These are phyloP conservation scores for Drosophila orosa DNA, from an alignment of 1,140 invertebrate genomes.

Conservation along the genomic window DNA sequence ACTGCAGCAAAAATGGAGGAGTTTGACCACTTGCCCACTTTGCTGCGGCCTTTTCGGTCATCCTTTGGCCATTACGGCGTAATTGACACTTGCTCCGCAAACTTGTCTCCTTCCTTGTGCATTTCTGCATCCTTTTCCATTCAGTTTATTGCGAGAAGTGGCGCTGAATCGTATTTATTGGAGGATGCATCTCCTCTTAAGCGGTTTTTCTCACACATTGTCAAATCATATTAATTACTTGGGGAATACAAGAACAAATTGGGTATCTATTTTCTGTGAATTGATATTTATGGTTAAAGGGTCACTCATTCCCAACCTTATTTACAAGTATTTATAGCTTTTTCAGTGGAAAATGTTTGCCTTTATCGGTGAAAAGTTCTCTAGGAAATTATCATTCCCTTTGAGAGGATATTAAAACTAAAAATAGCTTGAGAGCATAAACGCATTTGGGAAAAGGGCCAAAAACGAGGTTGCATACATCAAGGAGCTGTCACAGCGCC, in stretches of 20 bases:
- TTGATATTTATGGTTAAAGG: not conserved
- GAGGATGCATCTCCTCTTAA: not conserved
- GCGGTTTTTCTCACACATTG: not conserved
- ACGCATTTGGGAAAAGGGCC: not conserved
- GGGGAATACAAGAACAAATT: conserved; percentile 18
- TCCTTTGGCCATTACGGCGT: conserved; percentile 78
- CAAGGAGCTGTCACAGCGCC: conserved; percentile 47
- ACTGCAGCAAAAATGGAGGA: conserved; percentile 37
- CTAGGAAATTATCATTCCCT: conserved; percentile 13
- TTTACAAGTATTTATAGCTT: not conserved
- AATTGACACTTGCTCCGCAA: conserved; percentile 74
- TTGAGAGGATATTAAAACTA: conserved; percentile 6
- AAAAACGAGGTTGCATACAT: conserved; percentile 55
- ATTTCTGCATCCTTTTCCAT: not conserved
- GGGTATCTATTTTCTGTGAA: not conserved
- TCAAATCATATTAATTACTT: conserved; percentile 51
- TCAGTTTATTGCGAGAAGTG: conserved; percentile 3
- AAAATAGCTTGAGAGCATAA: conserved; percentile 3
- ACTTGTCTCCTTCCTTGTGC: conserved; percentile 13
- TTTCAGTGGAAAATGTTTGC: not conserved
- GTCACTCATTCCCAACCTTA: not conserved
- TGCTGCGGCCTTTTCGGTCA: conserved; percentile 79
- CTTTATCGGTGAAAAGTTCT: not conserved
- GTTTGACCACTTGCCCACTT: conserved; percentile 72
- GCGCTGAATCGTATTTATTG: not conserved